Percentiles rank a stretch among this genome's conserved stretches.
These are phyloP conservation scores for Clusia tigrina DNA, from an alignment of 2,888 invertebrate genomes.

Conservation along the genomic window DNA sequence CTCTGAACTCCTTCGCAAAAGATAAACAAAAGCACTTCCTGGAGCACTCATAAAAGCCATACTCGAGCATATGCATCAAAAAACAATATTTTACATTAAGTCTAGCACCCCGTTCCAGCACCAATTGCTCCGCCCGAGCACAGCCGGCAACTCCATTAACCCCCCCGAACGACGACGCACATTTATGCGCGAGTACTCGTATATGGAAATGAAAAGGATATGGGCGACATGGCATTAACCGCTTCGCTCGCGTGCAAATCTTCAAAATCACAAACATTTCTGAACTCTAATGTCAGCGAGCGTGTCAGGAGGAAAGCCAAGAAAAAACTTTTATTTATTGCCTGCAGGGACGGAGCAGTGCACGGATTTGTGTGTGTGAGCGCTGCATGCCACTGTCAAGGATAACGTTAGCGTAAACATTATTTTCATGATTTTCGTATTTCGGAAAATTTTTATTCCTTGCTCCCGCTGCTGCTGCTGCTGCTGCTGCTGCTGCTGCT, in stretches of 20 bases:
- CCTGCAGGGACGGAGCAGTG: background rate
- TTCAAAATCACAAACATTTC: slow-evolving; percentile 2
- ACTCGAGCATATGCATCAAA: background rate
- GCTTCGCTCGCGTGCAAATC: background rate
- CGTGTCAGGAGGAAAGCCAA: slow-evolving; percentile 8
- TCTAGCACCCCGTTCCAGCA: background rate
- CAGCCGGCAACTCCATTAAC: background rate
- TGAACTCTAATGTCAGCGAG: slow-evolving; percentile 6
- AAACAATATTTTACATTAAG: slow-evolving; percentile 3
- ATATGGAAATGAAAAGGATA: background rate
- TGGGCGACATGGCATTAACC: background rate
- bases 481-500: background rate
- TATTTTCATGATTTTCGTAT: background rate
- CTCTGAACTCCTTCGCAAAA: background rate
- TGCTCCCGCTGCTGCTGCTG: background rate
- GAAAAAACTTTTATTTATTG: slow-evolving; percentile 5
- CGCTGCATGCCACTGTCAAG: slow-evolving; percentile 3
- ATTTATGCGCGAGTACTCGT: background rate
- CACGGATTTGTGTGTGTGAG: background rate
- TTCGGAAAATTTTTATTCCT: no score
- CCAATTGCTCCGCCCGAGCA: background rate
- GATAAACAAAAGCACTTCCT: background rate
- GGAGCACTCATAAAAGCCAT: background rate
- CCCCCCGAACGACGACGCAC: background rate
- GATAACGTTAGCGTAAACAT: background rate